Conservation (phyloP, 2,113 vertebrate species). For the Gnathonemus longibarbis region DNA sequence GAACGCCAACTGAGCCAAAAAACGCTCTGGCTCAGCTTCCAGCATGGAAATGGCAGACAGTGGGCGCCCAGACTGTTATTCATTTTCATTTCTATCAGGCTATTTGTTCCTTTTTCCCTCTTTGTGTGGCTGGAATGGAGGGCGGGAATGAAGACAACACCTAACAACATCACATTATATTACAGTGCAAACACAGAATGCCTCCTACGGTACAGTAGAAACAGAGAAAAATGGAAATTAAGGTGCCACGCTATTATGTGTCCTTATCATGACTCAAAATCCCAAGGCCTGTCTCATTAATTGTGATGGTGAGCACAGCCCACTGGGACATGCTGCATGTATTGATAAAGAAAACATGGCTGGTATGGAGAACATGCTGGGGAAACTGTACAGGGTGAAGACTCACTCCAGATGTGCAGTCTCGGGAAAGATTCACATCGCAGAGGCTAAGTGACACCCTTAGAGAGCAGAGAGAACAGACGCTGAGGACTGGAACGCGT, state of each 20-base stretch:
- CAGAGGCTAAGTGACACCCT: background rate
- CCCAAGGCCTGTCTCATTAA: background rate
- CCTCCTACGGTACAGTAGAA: background rate
- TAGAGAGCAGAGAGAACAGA: background rate
- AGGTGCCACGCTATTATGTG: background rate
- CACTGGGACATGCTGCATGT: background rate
- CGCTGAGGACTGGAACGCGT: background rate
- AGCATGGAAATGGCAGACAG: conserved; percentile 41
- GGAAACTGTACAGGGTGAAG: background rate
- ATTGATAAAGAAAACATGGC: background rate
- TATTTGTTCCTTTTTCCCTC: background rate
- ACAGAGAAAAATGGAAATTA: background rate
- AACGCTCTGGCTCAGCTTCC: conserved; percentile 44
- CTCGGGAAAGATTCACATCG: background rate
- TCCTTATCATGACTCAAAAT: background rate
- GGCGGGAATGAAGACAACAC: background rate
- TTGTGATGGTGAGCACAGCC: background rate
- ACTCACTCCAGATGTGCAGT: background rate
- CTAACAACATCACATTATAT: background rate
- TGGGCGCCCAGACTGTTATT: conserved; percentile 18
- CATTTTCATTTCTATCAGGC: conserved; percentile 34
- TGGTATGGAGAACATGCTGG: too few species aligned
- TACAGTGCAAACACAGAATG: background rate
- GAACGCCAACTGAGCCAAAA: conserved; percentile 52
- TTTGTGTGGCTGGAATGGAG: background rate